Evolutionary conservation across 2,888 invertebrate species (phyloP).

Genomic region (Xylocampa areola): DNA sequence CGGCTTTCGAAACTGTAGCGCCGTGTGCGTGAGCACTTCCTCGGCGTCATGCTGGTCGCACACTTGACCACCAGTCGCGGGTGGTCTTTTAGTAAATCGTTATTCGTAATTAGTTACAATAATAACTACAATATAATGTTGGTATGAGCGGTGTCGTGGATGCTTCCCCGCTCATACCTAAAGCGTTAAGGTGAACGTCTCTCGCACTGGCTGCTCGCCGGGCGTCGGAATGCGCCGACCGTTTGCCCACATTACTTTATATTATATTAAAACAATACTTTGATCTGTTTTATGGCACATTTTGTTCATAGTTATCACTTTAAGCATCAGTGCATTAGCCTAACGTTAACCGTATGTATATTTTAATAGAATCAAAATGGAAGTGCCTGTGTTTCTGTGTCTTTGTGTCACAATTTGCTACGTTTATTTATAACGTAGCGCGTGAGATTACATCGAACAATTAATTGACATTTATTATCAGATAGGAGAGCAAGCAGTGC

Average conservation of each 20-base stretch:
- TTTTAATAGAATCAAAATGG: conserved; percentile 35
- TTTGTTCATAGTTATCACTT: conserved; percentile 46
- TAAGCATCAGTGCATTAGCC: conserved; percentile 27
- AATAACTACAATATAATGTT: conserved; percentile 88
- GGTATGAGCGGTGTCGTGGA: conserved; percentile 89
- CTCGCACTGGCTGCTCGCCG: conserved; percentile 80
- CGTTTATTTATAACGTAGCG: conserved; percentile 41
- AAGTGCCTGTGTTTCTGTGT: conserved; percentile 33
- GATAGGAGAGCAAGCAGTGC: conserved; percentile 80
- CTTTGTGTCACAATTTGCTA: conserved; percentile 22
- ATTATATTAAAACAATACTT: conserved; percentile 44
- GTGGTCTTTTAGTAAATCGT: conserved; percentile 75
- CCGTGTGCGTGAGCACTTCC: not conserved
- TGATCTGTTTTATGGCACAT: conserved; percentile 55
- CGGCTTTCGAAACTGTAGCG: conserved; percentile 13
- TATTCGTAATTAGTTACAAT: conserved; percentile 85
- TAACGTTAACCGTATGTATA: conserved; percentile 24
- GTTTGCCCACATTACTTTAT: conserved; percentile 46
- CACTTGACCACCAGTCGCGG: conserved; percentile 65
- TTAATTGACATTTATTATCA: conserved; percentile 84
- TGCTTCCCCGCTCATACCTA: conserved; percentile 89
- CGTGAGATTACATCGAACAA: conserved; percentile 63
- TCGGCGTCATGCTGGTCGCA: conserved; percentile 27
- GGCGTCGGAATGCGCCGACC: conserved; percentile 29
- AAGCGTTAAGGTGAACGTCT: conserved; percentile 87